Evolutionary conservation across 2,888 invertebrate genomes (phyloP).

Genomic region (Pinctada fucata): DNA sequence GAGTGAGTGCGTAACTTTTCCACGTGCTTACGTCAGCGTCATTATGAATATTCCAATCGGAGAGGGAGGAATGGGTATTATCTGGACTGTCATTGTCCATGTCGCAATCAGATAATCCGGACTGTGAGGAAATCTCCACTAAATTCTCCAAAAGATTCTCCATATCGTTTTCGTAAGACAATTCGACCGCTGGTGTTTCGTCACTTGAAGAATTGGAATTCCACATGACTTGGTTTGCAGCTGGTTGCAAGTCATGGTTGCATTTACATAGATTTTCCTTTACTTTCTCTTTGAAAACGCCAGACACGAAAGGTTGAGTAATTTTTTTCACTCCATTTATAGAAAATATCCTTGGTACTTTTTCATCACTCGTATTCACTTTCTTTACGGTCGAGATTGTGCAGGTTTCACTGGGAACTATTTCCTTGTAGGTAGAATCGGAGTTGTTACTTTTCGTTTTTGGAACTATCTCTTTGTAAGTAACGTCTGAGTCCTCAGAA

Average conservation of each 20-base stretch:
- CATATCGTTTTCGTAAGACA: slow-evolving; percentile 32
- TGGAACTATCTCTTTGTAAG: slow-evolving; percentile 14
- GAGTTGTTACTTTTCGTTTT: slow-evolving; percentile 1
- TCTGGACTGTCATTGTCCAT: slow-evolving; percentile 26
- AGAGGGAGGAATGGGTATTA: slow-evolving; percentile 11
- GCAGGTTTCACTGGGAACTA: background rate
- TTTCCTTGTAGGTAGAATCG: slow-evolving; percentile 15
- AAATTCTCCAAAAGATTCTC: slow-evolving; percentile 39
- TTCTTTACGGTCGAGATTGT: background rate
- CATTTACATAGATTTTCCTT: background rate
- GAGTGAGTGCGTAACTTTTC: slow-evolving; percentile 30
- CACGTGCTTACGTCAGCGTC: slow-evolving; percentile 31
- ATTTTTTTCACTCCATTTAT: background rate
- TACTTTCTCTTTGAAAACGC: background rate
- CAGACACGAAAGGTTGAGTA: background rate
- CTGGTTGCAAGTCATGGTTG: background rate
- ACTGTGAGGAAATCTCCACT: slow-evolving; percentile 10
- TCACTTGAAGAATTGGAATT: background rate
- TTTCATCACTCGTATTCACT: background rate
- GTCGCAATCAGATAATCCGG: slow-evolving; percentile 27
- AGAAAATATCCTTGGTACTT: background rate
- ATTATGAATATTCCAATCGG: slow-evolving; percentile 9
- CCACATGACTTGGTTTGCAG: background rate
- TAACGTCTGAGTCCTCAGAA: background rate
- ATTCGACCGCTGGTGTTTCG: slow-evolving; percentile 4